A percentile compares a stretch with the other conserved stretches of the same genome.
Evolutionary conservation across 2,888 invertebrate genomes (phyloP).

Genomic region (Cartodere bifasciata): DNA sequence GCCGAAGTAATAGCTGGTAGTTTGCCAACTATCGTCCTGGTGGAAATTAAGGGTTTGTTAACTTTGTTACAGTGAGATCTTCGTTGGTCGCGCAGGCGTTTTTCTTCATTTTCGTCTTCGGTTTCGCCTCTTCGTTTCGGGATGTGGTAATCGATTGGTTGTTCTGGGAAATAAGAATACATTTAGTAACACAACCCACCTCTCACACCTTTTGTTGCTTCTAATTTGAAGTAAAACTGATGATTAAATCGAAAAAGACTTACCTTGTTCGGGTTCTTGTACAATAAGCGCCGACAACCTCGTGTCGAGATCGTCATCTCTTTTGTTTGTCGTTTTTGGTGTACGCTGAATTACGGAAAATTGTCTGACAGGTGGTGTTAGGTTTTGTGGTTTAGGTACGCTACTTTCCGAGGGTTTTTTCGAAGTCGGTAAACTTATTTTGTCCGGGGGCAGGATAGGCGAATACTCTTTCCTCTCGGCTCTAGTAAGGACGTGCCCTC

Average conservation of each 20-base stretch:
- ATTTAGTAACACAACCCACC: slow-evolving; percentile 18
- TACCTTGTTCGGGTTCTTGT: slow-evolving; percentile 28
- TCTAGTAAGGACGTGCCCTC: slow-evolving; percentile 64
- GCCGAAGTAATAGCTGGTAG: slow-evolving; percentile 55
- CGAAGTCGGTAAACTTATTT: slow-evolving; percentile 46
- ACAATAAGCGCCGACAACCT: slow-evolving; percentile 20
- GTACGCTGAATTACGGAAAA: slow-evolving; percentile 31
- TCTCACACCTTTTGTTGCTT: no score
- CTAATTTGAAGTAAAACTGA: no score
- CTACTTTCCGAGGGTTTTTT: slow-evolving; percentile 44
- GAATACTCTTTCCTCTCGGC: slow-evolving; percentile 73
- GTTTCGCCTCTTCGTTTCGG: slow-evolving; percentile 63
- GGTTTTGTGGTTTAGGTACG: slow-evolving; percentile 25
- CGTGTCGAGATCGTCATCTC: slow-evolving; percentile 28
- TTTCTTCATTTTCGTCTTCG: slow-evolving; percentile 56
- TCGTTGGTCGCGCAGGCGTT: slow-evolving; percentile 53
- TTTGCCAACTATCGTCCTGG: slow-evolving; percentile 42
- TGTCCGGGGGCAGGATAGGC: slow-evolving; percentile 43
- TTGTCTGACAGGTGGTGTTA: slow-evolving; percentile 30
- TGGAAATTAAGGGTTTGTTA: slow-evolving; percentile 45
- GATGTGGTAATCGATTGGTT: slow-evolving; percentile 80
- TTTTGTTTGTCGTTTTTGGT: slow-evolving; percentile 46
- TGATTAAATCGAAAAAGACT: no score
- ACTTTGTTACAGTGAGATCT: slow-evolving; percentile 56
- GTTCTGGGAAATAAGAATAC: no score